Base-by-base conservation (phyloP, 2,888 invertebrate species). In the Marasmarcha lunaedactyla region DNA sequence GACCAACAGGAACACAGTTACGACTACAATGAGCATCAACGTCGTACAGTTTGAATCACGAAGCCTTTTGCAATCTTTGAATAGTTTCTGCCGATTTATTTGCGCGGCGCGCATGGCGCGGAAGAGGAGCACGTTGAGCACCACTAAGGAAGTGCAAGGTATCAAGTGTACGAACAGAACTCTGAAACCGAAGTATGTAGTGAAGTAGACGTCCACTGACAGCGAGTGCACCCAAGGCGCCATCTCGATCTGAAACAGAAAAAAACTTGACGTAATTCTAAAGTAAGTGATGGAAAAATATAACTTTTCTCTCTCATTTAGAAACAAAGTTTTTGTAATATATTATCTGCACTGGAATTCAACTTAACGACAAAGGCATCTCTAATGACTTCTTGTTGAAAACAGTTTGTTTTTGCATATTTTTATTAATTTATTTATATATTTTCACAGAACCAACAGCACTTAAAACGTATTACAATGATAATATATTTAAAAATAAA, bases 81-180 rank as follows among this genome's bases (percentile, higher is more conserved):
- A 90, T 1, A 95, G 85, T 54, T 89, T 87, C 59, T 90, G 89
- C 26, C 94, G 81, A 46, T 93, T 89, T 41, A 88, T 83, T 61
- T 95, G 93, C 0, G 97, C 97, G 47, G 90, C 87, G 40, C 91
- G 86, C 88, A 98, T 89, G 0, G 96, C 95, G 38, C 88, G 83
- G 64, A 97, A 95, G 2, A 98, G 87, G 6, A 96, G 83, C 0
- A 93, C 89, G 65, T 97, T 97, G 38, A 98, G 86, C 12, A 94
- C 90, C 0, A 97, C 94, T 33, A 98, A 85, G 1, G 93, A 89
- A 7, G 93, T 88, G 79, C 97, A 97, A 0, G 97, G 97, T 42
- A 95, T 85, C 46, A 95, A 81, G 63, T 97, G 95, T n/a, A 97
- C 95, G 71, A 94, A 95, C 5, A 97, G 73, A 9, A 96, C 93